Conservation (phyloP, 2,113 vertebrate genomes). For the Eulemur rufifrons region DNA sequence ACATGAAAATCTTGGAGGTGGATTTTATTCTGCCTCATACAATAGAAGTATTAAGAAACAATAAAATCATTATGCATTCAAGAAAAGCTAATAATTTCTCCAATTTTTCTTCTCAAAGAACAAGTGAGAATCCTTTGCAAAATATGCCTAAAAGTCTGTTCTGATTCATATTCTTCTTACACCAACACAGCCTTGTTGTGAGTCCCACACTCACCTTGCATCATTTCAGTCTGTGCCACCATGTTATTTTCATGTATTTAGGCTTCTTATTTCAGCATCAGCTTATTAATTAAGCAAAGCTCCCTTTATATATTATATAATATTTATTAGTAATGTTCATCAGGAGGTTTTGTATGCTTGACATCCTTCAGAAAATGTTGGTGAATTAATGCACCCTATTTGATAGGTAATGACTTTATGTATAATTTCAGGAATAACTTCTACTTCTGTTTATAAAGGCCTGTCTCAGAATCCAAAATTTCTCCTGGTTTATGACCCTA, state of each 20-base stretch:
- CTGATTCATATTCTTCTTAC: not conserved
- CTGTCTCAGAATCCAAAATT: not conserved
- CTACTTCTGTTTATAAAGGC: not conserved
- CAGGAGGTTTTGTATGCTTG: not conserved
- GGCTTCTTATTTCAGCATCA: not conserved
- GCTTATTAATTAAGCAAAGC: not conserved
- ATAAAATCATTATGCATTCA: not conserved
- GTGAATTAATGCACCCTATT: not conserved
- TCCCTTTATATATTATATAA: not conserved
- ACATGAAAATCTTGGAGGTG: accelerated
- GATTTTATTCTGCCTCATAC: not conserved
- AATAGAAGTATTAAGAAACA: not conserved
- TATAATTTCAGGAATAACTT: not conserved
- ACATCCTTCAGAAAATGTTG: not conserved
- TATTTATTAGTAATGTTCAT: not conserved
- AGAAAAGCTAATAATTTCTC: not conserved
- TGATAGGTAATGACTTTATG: not conserved
- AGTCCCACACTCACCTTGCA: not conserved
- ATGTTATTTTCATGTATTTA: not conserved
- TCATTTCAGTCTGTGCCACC: not conserved
- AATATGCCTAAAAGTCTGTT: not conserved
- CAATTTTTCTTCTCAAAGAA: not conserved
- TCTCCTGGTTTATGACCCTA: not conserved
- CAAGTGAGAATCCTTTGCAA: not conserved
- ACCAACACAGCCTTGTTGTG: not conserved